Evolutionary conservation across 2,888 invertebrate species (phyloP).

Genomic region (Parasteatoda lunata): DNA sequence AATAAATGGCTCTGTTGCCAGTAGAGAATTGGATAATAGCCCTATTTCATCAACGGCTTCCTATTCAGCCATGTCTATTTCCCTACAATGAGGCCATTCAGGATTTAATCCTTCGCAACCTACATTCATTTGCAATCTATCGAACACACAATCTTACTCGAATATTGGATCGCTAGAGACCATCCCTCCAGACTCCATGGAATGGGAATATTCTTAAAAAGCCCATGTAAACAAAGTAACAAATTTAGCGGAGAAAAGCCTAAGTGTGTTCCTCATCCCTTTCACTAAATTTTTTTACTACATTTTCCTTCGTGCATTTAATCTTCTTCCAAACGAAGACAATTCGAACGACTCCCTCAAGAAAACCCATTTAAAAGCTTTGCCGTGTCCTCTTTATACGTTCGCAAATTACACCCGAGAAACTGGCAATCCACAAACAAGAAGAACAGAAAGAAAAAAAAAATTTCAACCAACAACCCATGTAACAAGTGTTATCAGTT

Average conservation of each 20-base stretch:
- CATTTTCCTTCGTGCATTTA: background rate
- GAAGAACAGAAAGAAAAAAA: slow-evolving; percentile 3
- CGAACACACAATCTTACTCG: background rate
- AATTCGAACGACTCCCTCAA: slow-evolving; percentile 3
- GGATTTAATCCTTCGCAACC: background rate
- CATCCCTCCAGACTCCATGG: background rate
- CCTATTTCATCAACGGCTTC: too few relatives aligned
- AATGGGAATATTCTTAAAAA: background rate
- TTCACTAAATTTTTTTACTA: background rate
- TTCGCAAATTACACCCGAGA: slow-evolving; percentile 3
- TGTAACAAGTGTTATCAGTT: slow-evolving; percentile 62
- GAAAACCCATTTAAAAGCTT: slow-evolving; percentile 32
- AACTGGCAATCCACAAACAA: background rate
- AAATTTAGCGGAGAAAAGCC: background rate
- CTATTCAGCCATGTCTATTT: too few relatives aligned
- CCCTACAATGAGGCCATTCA: background rate
- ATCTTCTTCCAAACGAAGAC: background rate
- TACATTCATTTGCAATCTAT: background rate
- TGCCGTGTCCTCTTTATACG: slow-evolving; percentile 32
- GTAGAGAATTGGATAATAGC: too few relatives aligned
- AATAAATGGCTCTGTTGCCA: too few relatives aligned
- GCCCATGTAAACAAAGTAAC: background rate
- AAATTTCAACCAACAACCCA: slow-evolving; percentile 51
- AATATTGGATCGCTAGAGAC: background rate
- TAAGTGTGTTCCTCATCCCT: background rate